These are phyloP conservation scores for Achroia grisella DNA, from an alignment of 1,140 invertebrate genomes.

Conservation along the genomic window DNA sequence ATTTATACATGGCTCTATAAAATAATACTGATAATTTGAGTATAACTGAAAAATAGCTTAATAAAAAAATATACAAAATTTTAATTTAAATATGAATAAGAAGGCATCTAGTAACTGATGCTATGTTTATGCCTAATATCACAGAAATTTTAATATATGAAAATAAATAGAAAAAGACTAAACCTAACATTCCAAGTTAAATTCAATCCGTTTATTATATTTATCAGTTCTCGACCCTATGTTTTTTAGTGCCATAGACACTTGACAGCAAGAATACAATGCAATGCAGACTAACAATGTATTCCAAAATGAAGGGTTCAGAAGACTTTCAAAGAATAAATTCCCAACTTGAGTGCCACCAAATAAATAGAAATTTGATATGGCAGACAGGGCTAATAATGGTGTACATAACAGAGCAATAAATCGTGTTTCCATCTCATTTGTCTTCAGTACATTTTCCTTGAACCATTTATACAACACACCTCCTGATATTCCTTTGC, in stretches of 20 bases:
- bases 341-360: slow-evolving; percentile 82
- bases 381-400: slow-evolving; percentile 82
- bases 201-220: slow-evolving; percentile 13
- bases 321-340: slow-evolving; percentile 59
- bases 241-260: slow-evolving; percentile 53
- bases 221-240: slow-evolving; percentile 39
- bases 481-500: slow-evolving; percentile 60
- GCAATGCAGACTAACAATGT: slow-evolving; percentile 34
- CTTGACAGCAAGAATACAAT: slow-evolving; percentile 58
- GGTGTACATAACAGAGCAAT: slow-evolving; percentile 80
- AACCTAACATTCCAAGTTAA: background rate
- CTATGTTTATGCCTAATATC: no score
- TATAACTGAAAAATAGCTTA: no score
- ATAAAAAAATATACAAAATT: no score
- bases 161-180: background rate
- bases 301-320: slow-evolving; percentile 40
- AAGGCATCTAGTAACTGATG: no score
- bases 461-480: slow-evolving; percentile 57
- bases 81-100: no score
- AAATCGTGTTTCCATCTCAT: slow-evolving; percentile 71
- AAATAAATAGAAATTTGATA: slow-evolving; percentile 92
- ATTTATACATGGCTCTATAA: no score
- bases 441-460: slow-evolving; percentile 44
- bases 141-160: background rate
- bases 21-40: no score